A percentile compares a stretch with the other conserved stretches of the same genome.
These are phyloP conservation scores for Rhinolophus sinicus DNA, from an alignment of 2,113 vertebrate genomes.

Conservation along the genomic window DNA sequence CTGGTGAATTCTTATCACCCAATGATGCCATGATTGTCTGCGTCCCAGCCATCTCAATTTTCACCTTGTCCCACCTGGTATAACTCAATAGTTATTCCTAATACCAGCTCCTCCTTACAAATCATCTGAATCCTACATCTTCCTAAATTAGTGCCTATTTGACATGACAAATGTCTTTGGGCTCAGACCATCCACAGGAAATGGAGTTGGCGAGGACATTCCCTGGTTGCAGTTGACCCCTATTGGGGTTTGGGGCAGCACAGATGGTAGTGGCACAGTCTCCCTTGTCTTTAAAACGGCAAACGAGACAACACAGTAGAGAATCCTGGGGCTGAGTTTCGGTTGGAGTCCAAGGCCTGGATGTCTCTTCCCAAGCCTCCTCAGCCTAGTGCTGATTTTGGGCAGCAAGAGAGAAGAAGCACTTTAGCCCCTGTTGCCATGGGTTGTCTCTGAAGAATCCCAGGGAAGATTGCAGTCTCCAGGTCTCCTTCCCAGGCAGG, in stretches of 20 bases:
- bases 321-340: background rate
- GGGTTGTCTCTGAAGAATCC: background rate
- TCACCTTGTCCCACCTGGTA: background rate
- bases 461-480: background rate
- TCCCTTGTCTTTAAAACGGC: background rate
- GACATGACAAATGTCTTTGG: background rate
- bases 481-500: background rate
- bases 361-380: background rate
- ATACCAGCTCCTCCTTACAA: background rate
- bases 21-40: background rate
- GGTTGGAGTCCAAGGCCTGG: background rate
- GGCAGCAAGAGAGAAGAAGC: background rate
- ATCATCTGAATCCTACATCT: background rate
- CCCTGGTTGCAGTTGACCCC: background rate
- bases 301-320: background rate
- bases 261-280: fast-evolving
- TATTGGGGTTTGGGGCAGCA: background rate
- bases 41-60: background rate
- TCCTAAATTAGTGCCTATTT: background rate
- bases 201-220: background rate
- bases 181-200: background rate
- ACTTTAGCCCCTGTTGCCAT: background rate
- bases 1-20: background rate
- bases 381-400: background rate
- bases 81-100: background rate